Evolutionary conservation across 2,888 invertebrate species (phyloP).

Genomic region (Macropis europaea): DNA sequence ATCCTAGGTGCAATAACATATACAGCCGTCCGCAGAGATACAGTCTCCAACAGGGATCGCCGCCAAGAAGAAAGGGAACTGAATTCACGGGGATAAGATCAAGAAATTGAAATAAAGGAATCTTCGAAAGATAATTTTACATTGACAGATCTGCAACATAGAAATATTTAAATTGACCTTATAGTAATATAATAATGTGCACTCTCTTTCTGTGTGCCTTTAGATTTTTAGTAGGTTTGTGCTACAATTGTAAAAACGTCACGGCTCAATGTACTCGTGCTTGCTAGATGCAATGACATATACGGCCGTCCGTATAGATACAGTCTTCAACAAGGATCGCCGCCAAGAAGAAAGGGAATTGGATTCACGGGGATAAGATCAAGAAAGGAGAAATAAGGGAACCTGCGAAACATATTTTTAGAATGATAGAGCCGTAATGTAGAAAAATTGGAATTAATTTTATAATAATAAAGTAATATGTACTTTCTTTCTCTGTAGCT

Average conservation of each 20-base stretch:
- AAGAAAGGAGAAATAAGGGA: background rate
- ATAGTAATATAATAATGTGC: too few species aligned
- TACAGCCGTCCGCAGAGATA: background rate
- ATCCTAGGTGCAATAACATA: slow-evolving; percentile 28
- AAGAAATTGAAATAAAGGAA: background rate
- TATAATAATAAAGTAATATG: too few species aligned
- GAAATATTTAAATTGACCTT: too few species aligned
- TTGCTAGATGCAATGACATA: slow-evolving; percentile 27
- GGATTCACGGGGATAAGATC: background rate
- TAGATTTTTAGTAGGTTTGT: too few species aligned
- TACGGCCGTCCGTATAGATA: background rate
- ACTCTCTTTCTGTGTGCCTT: too few species aligned
- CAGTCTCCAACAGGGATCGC: background rate
- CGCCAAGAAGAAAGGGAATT: background rate
- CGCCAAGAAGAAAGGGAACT: background rate
- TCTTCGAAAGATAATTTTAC: too few species aligned
- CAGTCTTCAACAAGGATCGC: background rate
- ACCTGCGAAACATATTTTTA: too few species aligned
- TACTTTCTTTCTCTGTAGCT: too few species aligned
- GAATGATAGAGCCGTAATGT: too few species aligned
- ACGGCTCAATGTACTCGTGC: slow-evolving; percentile 23
- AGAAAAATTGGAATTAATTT: too few species aligned
- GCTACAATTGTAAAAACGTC: too few species aligned
- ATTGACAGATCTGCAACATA: too few species aligned
- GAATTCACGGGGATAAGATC: background rate